Base-by-base conservation (phyloP, 2,797 vertebrate genomes). In the Sciurus carolinensis region DNA sequence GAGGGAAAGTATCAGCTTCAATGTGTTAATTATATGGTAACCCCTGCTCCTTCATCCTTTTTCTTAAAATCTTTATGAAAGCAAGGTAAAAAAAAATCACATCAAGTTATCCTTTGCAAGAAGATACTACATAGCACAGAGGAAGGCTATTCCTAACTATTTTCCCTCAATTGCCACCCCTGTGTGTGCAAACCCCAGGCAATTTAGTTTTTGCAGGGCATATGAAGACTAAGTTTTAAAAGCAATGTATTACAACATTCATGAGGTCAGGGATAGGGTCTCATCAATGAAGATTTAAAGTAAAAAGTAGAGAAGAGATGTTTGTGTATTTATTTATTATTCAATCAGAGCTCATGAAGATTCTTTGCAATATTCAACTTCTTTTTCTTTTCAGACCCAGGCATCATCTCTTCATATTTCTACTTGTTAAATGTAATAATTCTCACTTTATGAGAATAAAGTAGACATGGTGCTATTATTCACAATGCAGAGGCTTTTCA, bases 61-160 rank as follows among this genome's bases (percentile, higher is more conserved):
- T 82, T n/a, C 79, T 91, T 95, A 91, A 87, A 64, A n/a, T 85
- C 84, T 85, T 6, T 92, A 30, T 82, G 59, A 82, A 82, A 92
- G 94, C 54, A 82, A 92, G 84, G 72, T 89, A 47, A 71, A 92
- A 36, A 80, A 67, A 54, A 59, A 7, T 62, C 18, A 36, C 42
- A n/a, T n/a, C 6, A 80, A 73, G 39, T 3, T 64, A 50, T 50
- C 18, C 47, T 84, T 39, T 95, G 64, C 4, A 93, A 47, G 20
- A 75, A 66, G 72, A 24, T 52, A 93, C 62, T 57, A 28, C 50
- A 33, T 1, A 36, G 17, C 87, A 94, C 85, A 26, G 28, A 90
- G 26, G 24, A 77, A 92, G 18, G 3, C 62, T 50, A 4, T 36
- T 79, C 73, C 33, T 33, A 88, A 75, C 17, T 91, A 5, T 54